These are phyloP conservation scores for Cercopithecus diana DNA, from an alignment of 2,797 vertebrate species.

Conservation along the genomic window DNA sequence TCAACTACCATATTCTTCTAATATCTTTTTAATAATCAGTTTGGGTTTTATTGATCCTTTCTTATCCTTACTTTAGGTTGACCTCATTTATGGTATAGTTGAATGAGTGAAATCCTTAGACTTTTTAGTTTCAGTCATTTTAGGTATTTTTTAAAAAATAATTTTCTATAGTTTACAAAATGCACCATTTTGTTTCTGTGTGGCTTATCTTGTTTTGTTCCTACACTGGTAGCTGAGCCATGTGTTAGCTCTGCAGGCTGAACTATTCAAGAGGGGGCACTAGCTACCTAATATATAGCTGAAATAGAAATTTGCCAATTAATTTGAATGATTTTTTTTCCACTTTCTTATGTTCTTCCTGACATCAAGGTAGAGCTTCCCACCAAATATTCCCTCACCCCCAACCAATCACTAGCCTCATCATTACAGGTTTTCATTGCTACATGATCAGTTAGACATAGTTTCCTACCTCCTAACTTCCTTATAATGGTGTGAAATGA, in stretches of 20 bases:
- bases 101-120: not conserved
- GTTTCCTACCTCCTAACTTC: not conserved
- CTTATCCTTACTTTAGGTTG: not conserved
- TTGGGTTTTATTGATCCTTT: not conserved
- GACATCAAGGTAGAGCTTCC: not conserved
- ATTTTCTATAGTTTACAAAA: not conserved
- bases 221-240: not conserved
- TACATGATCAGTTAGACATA: not conserved
- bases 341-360: not conserved
- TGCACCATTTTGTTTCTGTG: not conserved
- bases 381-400: no score
- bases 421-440: not conserved
- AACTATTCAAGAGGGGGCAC: not conserved
- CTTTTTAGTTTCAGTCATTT: not conserved
- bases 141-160: not conserved
- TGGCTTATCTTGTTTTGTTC: no score
- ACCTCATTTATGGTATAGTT: not conserved
- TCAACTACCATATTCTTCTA: not conserved
- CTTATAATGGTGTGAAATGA: not conserved
- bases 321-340: not conserved
- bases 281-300: not conserved
- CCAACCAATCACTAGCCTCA: not conserved
- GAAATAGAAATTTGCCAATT: not conserved
- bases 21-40: not conserved
- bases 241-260: not conserved